phyloP scores from a whole-genome alignment of 2,113 vertebrate species.

The Asarcornis scutulata region DNA sequence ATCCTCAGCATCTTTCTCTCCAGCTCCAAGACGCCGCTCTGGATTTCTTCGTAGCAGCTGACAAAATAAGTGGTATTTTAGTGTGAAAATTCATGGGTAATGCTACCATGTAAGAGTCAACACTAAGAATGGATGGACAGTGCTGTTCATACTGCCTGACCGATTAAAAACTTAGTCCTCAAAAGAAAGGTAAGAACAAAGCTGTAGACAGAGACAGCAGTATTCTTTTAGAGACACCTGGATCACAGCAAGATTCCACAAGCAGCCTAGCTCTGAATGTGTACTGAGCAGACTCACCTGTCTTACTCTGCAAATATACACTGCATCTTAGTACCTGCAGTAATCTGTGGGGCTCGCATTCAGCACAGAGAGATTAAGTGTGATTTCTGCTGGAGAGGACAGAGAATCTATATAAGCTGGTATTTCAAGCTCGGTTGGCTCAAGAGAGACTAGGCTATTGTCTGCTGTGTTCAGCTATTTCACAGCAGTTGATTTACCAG shows the following conservation, averaged over 20 bases:
- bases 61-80: not conserved
- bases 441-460: not conserved
- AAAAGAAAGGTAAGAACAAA: not conserved
- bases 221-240: not conserved
- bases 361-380: not conserved
- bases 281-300: not conserved
- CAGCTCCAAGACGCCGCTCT: constrained; percentile 93
- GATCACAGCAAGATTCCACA: not conserved
- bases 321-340: not conserved
- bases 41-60: constrained; percentile 96
- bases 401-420: not conserved
- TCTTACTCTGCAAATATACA: not conserved
- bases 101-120: not conserved
- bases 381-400: not conserved
- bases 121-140: not conserved
- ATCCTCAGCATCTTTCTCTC: constrained; percentile 95
- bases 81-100: not conserved
- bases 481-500: not conserved
- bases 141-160: not conserved
- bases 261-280: not conserved
- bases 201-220: rapidly evolving
- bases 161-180: not conserved
- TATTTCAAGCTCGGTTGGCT: not conserved
- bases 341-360: not conserved
- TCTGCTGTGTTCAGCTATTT: not conserved